A percentile compares a stretch with the other conserved stretches of the same genome.
phyloP scores from a whole-genome alignment of 2,888 invertebrate genomes.

The Cryptosula pallasiana region DNA sequence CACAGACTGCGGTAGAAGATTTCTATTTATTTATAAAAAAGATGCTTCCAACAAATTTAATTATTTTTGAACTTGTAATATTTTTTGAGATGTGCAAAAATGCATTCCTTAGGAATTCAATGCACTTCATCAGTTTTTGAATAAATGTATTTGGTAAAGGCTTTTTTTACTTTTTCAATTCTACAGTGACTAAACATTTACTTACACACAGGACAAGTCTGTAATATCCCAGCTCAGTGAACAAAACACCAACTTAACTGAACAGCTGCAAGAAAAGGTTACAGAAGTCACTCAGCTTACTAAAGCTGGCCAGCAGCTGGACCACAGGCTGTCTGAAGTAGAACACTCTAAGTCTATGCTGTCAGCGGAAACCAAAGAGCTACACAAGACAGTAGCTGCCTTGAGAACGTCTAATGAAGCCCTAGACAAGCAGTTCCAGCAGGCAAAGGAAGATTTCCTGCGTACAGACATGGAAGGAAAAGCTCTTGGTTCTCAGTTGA shows the following conservation, averaged over 20 bases:
- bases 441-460: background rate
- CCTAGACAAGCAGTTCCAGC: background rate
- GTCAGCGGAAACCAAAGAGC: background rate
- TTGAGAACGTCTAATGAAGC: background rate
- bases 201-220: slow-evolving; percentile 22
- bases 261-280: background rate
- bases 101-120: too few species aligned
- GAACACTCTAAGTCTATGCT: background rate
- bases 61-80: too few species aligned
- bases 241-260: background rate
- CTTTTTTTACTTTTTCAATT: too few species aligned
- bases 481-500: background rate
- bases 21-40: too few species aligned
- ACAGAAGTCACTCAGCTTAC: background rate
- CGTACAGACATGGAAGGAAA: background rate
- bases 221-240: background rate
- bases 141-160: too few species aligned
- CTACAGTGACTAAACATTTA: too few species aligned
- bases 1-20: too few species aligned
- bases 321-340: background rate
- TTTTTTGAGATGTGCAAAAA: too few species aligned
- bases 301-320: background rate
- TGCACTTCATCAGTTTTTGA: too few species aligned
- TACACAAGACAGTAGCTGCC: background rate
- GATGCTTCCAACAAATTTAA: too few species aligned